Evolutionary conservation across 2,888 invertebrate species (phyloP).

Genomic region (Pristionchus japonicus): DNA sequence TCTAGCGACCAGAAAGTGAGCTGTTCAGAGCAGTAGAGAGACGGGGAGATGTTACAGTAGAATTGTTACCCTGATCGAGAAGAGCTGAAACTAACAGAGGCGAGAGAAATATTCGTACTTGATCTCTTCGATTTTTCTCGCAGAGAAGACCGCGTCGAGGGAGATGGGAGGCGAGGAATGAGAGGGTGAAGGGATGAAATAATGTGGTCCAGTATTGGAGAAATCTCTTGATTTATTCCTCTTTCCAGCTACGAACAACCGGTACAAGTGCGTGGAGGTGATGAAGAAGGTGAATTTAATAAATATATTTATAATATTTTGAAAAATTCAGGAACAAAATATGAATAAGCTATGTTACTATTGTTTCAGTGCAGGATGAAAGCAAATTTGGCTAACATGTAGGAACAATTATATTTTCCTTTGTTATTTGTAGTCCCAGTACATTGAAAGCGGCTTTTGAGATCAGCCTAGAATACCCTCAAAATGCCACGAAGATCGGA

Average conservation of each 20-base stretch:
- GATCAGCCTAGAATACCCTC: too few species aligned
- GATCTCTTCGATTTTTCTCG: too few species aligned
- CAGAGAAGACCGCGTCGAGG: too few species aligned
- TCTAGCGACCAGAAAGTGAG: neutral
- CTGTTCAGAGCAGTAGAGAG: neutral
- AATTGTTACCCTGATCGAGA: neutral
- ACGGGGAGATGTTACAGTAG: too few species aligned
- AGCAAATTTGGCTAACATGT: too few species aligned
- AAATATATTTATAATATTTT: neutral
- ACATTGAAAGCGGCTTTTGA: too few species aligned
- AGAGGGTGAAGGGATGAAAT: neutral
- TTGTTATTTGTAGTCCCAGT: too few species aligned
- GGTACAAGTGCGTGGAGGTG: conserved; percentile 76
- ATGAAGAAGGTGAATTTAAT: conserved; percentile 76
- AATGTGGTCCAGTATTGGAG: neutral
- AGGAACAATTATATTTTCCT: too few species aligned
- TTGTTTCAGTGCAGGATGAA: too few species aligned
- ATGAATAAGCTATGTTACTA: too few species aligned
- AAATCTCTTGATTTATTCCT: neutral
- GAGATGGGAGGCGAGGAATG: neutral
- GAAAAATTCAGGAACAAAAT: too few species aligned
- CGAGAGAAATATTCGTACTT: neutral
- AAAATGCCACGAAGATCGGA: too few species aligned
- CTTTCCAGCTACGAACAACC: conserved; percentile 76
- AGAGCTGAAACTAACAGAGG: neutral